These are phyloP conservation scores for Papilio aristodemus DNA, from an alignment of 1,140 invertebrate genomes.

Conservation along the genomic window DNA sequence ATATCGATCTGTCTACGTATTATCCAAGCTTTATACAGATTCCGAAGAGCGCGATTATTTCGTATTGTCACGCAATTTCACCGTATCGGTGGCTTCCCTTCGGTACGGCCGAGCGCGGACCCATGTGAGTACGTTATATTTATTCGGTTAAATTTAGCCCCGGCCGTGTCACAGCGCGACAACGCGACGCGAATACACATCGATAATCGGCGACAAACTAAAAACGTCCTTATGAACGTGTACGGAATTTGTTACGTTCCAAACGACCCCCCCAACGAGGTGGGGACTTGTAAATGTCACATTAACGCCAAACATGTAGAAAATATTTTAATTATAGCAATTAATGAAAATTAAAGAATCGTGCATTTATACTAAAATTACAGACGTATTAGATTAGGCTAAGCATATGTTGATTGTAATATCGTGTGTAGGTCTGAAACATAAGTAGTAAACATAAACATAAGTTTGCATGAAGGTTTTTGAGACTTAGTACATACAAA, in stretches of 20 bases:
- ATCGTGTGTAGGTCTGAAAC: no score
- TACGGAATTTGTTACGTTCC: constrained; percentile 17
- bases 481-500: no score
- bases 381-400: no score
- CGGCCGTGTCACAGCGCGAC: constrained; percentile 62
- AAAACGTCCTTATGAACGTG: constrained; percentile 41
- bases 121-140: constrained; percentile 64
- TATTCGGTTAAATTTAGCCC: constrained; percentile 62
- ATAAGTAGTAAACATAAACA: no score
- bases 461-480: no score
- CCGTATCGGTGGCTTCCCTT: constrained; percentile 17
- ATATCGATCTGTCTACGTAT: not conserved
- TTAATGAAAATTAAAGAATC: not conserved
- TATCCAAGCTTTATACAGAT: no score
- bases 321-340: not conserved
- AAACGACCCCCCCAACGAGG: not conserved
- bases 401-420: no score
- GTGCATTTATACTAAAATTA: no score
- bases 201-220: constrained; percentile 40
- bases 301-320: not conserved
- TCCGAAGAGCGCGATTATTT: not conserved
- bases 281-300: not conserved
- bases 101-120: constrained; percentile 38
- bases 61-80: constrained; percentile 12
- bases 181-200: constrained; percentile 44